Percentiles rank a stretch among this genome's conserved stretches.
phyloP scores from a whole-genome alignment of 2,888 invertebrate species.

The Temnothorax unifasciatus region DNA sequence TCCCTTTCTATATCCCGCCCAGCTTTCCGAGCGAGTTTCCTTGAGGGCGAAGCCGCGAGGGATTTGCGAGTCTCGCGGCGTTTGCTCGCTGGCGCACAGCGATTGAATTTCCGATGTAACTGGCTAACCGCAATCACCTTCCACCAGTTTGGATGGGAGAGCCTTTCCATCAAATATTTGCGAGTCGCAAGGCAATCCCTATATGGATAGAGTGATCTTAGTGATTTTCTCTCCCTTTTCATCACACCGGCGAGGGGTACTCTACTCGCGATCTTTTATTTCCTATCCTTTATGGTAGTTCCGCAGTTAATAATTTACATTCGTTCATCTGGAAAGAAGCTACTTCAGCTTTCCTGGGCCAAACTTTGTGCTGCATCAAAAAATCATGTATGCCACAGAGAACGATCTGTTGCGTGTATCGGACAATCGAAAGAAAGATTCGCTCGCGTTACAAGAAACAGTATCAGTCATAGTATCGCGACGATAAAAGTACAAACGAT shows the following conservation, averaged over 20 bases:
- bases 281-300: background rate
- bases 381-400: background rate
- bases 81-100: slow-evolving; percentile 63
- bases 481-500: slow-evolving; percentile 21
- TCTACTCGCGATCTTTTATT: background rate
- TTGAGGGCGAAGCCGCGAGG: slow-evolving; percentile 53
- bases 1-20: slow-evolving; percentile 21
- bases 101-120: slow-evolving; percentile 73
- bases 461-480: background rate
- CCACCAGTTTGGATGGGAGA: slow-evolving; percentile 57
- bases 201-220: background rate
- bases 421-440: background rate
- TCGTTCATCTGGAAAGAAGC: background rate
- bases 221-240: background rate
- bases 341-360: no score
- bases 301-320: slow-evolving; percentile 8
- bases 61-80: slow-evolving; percentile 64
- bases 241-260: background rate
- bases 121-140: slow-evolving; percentile 66
- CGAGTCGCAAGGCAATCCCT: slow-evolving; percentile 48
- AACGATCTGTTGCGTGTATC: background rate
- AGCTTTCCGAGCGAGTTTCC: slow-evolving; percentile 47
- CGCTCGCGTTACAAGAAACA: background rate
- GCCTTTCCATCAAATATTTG: slow-evolving; percentile 54
- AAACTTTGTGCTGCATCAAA: slow-evolving; percentile 1